These are phyloP conservation scores for Cremastinae sp. DNA, from an alignment of 2,888 invertebrate species.

Conservation along the genomic window DNA sequence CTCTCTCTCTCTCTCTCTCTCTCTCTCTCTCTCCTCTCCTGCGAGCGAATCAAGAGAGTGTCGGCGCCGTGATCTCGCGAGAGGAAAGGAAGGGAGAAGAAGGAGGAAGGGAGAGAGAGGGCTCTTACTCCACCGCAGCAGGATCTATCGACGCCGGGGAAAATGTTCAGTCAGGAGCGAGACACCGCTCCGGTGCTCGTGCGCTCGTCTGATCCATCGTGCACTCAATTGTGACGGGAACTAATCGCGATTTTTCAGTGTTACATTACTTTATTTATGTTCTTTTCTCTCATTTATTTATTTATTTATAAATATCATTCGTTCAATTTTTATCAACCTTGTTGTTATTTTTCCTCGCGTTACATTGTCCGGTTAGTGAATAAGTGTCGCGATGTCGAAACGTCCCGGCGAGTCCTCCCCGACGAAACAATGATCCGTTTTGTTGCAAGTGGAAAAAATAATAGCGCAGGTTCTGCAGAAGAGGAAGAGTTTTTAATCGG, in stretches of 20 bases:
- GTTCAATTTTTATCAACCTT: not conserved
- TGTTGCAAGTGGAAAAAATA: constrained; percentile 26
- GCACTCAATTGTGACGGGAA: constrained; percentile 34
- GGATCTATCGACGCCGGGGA: constrained; percentile 59
- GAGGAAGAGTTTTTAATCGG: constrained; percentile 51
- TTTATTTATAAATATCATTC: not conserved
- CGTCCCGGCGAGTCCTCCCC: constrained; percentile 27
- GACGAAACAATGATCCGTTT: constrained; percentile 55
- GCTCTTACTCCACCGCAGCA: constrained; percentile 38
- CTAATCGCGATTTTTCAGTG: constrained; percentile 7
- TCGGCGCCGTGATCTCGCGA: too few relatives aligned
- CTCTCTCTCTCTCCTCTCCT: constrained; percentile 26
- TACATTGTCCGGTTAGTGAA: not conserved
- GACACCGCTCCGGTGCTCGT: constrained; percentile 61
- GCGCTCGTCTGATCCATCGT: constrained; percentile 46
- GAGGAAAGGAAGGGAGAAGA: too few relatives aligned
- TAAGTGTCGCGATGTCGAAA: constrained; percentile 54
- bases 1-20: constrained; percentile 46
- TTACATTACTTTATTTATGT: not conserved
- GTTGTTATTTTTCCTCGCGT: not conserved
- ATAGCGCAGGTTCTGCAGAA: constrained; percentile 47
- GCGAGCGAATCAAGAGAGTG: constrained; percentile 57
- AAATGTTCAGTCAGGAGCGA: constrained; percentile 61
- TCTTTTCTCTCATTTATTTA: constrained; percentile 1
- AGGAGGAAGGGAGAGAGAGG: constrained; percentile 47